A percentile compares a stretch with the other conserved stretches of the same genome.
These are phyloP conservation scores for Drosophila flavopinicola DNA, from an alignment of 2,888 invertebrate species.

Conservation along the genomic window DNA sequence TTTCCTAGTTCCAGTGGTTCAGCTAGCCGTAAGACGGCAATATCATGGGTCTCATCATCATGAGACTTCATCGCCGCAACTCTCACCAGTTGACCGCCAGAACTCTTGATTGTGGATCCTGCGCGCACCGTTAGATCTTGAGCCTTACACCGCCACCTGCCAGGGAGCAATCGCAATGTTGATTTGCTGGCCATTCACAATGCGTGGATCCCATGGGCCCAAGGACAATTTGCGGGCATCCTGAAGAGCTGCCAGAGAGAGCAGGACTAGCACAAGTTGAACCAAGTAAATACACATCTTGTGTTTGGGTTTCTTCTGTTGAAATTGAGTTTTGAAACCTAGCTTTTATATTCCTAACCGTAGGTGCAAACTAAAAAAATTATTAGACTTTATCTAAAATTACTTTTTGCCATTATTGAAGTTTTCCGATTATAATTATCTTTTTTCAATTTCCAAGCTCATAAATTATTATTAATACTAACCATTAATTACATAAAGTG, in stretches of 20 bases:
- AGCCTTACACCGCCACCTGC: not conserved
- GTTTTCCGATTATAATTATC: not conserved
- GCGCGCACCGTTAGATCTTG: not conserved
- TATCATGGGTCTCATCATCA: not conserved
- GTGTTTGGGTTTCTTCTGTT: not conserved
- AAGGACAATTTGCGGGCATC: not conserved
- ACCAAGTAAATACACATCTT: not conserved
- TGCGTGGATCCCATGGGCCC: not conserved
- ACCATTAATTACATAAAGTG: too few species aligned
- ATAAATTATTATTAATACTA: too few species aligned
- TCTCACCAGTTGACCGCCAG: not conserved
- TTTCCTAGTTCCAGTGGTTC: not conserved
- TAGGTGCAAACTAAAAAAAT: not conserved
- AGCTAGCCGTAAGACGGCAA: not conserved
- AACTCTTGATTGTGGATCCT: not conserved
- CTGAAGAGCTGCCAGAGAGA: not conserved
- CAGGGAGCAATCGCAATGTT: not conserved
- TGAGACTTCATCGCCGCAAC: not conserved
- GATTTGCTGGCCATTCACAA: constrained; percentile 4
- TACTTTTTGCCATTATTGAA: not conserved
- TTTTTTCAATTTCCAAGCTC: too few species aligned
- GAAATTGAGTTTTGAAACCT: not conserved
- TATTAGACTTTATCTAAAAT: not conserved
- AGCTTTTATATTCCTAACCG: constrained; percentile 2
- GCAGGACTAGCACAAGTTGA: not conserved